Base-by-base conservation (phyloP, 2,797 vertebrate species). In the Hypotaenidia okinawae region DNA sequence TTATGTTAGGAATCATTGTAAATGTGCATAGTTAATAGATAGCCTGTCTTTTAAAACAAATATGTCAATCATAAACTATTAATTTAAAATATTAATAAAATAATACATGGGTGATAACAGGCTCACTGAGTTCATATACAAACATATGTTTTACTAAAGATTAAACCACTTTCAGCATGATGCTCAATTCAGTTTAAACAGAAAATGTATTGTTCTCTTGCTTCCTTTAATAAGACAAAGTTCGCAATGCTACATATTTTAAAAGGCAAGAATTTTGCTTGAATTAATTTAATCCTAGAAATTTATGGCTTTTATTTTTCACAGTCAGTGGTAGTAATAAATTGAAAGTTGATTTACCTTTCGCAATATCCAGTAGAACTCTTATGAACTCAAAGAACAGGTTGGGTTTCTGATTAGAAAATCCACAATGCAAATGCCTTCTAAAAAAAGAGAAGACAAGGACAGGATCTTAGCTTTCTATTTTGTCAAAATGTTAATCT, bases 371-470 rank as follows among this genome's bases (percentile, higher is more conserved):
- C 33, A 54, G 16, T 30, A 37, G 19, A 41, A 30, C 11, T 43
- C 32, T 35, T 93, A 80, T 41, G 67, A 73, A 81, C 16, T 63
- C 41, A 86, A 92, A 94, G 58, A 72, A 66, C 32, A 59, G 9
- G 8, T 30, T 93, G 13, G 2, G 9, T 58, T 5, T 47, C 27
- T 66, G n/a, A 80, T 68, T 84, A 47, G 41, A 85, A 89, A 88
- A 69, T 10, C 73, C 95, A 87, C 75, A 84, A 25, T 23, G 16
- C 16, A 67, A 95, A 67, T 37, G 90, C 69, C 79, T 93, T 30
- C 45, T 87, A 89, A 96, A 95, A 47, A 47, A 49, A 85, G 75
- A 93, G 91, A 94, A 85, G 30, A 87, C 14, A 87, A 91, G 79
- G 15, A n/a, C 14, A 92, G 54, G 16, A 68, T 45, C 27, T 93